phyloP scores from a whole-genome alignment of 1,140 invertebrate genomes.

The Metaphire vulgaris region DNA sequence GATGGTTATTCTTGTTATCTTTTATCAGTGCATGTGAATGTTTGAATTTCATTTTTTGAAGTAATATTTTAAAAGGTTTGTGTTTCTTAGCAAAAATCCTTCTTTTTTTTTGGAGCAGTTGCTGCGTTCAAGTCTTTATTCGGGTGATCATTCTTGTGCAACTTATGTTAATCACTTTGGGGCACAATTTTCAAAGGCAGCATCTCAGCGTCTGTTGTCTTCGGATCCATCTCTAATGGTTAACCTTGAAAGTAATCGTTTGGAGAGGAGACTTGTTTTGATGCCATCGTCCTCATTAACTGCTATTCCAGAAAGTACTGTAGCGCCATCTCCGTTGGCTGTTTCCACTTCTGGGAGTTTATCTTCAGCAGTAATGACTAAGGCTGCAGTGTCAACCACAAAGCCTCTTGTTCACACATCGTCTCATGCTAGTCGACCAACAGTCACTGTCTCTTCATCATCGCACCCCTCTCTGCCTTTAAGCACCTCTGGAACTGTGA shows the following conservation, averaged over 20 bases:
- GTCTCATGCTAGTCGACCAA: not conserved
- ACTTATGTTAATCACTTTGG: not conserved
- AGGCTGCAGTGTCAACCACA: not conserved
- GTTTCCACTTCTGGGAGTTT: not conserved
- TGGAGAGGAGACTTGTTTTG: not conserved
- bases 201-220: not conserved
- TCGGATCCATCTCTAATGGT: not conserved
- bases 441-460: not conserved
- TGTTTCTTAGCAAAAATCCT: no score
- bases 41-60: no score
- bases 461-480: not conserved
- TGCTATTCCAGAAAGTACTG: not conserved
- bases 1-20: no score
- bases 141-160: not conserved
- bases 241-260: not conserved
- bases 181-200: not conserved
- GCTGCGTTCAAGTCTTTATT: not conserved
- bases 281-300: not conserved
- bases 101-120: not conserved
- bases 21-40: no score
- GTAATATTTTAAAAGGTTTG: no score
- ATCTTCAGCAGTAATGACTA: not conserved
- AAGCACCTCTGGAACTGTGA: not conserved
- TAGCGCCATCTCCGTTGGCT: not conserved
- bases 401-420: not conserved